Evolutionary conservation across 2,113 vertebrate species (phyloP), one percentile per base, ranked within the genome.

Genomic region (Nothobranchius furzeri): DNA sequence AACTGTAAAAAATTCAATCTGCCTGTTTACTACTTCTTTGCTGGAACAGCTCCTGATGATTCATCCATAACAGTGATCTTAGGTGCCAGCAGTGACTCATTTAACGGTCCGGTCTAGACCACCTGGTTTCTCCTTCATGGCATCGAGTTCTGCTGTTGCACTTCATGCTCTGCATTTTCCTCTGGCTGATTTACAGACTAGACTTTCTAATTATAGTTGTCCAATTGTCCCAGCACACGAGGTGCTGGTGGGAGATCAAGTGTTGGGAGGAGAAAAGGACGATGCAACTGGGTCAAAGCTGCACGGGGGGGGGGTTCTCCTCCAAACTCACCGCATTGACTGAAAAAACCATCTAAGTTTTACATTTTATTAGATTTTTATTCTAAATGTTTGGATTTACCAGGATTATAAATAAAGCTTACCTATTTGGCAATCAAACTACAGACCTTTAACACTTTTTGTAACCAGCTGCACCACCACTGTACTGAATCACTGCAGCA

Each of bases 121-220:
- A 68, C 58, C 68, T 65, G 63, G 55, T 70, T 75, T 45, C 45
- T 59, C 13, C 15, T 49, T 42, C 4, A 24, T 54, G 42, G 68
- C 63, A 24, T 86, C 75, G 58, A 52, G 49, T 83, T 83, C 67
- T 75, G 0, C 42, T 2, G 57, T 61, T 30, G 36, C 70, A 20
- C 49, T 49, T 36, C 12, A 14, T 30, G 43, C 14, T 37, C 3
- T 6, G 25, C 45, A 40, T 36, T 9, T 42, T 63, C 2, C 50
- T 11, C 9, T 5, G 48, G 37, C 52, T 68, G 37, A 9, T 62
- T 68, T 65, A 76, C 55, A 60, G 42, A 69, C 12, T 6, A 17
- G 35, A 0, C 37, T 20, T 68, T 82, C 83, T 87, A 79, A 79
- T 74, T 68, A 73, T 87, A 84, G 76, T 48, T 0, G 1, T 15